Base-by-base conservation (phyloP, 2,113 vertebrate species). In the Canis aureus region DNA sequence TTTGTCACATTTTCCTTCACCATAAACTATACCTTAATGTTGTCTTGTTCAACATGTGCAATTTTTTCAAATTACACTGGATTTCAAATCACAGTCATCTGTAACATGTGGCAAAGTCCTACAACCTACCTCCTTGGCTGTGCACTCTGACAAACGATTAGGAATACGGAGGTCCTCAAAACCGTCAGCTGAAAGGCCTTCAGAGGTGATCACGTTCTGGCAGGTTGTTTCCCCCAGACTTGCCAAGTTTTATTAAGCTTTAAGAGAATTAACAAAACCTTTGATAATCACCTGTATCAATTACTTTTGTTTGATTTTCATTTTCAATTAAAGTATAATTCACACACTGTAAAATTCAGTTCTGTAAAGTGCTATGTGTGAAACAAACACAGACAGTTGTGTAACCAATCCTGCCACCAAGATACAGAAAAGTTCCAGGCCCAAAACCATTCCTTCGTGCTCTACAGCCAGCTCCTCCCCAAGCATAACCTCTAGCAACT, bases 281-380 rank as follows among this genome's bases (percentile, higher is more conserved):
- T 22, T 78, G 29, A 29, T 60, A 81, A 51, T 87, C 57, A 82
- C 38, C 23, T 62, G 2, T 51, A 86, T 20, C 69, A 78, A 83
- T 81, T 88, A 59, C 12, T 55, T 81, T 55, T 57, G 62, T 64
- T 86, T 20, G 62, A 15, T 67, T 95, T 79, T 93, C 23, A 27
- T 43, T 95, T 91, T 82, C 73, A 86, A 62, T 92, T 92, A 64
- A 71, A 13, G 29, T 57, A 12, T 69, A 73, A 93, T 60, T 81
- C 86, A 74, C 25, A 94, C 22, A 90, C 15, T 55, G 20, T 35
- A 51, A 89, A 92, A 82, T 38, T 78, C 76, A 73, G 29, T 73
- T 88, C 59, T 87, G 53, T 27, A 25, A 25, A 49, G 71, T 73
- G 66, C 49, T 87, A 62, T 60, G 20, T 69, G 22, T 10, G 19